Evolutionary conservation across 2,113 vertebrate species (phyloP), one percentile per base, ranked within the genome.

Genomic region (Lampris megalopsis): DNA sequence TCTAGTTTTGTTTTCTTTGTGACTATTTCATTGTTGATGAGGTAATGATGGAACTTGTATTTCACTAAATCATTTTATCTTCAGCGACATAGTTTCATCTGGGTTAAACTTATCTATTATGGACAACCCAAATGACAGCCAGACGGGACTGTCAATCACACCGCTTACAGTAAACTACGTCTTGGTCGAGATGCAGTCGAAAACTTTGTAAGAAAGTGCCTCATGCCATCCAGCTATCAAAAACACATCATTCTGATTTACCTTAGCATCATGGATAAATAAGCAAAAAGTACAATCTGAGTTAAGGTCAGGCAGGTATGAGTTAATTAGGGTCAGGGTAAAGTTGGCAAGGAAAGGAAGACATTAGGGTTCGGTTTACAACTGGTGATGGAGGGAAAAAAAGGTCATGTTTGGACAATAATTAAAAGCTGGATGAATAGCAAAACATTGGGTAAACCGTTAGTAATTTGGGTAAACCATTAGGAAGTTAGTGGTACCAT

Each of bases 41-140:
- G 24, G 24, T 24, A 24, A 24, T 24, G 24, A 24, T 24, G 24
- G 24, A 24, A 24, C 24, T 24, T 24, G 24, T 24, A 24, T 24
- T 24, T 24, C 24, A 24, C 24, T 24, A 24, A 24, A 24, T 24
- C 24, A 24, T 24, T 24, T 24, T 0, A 24, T 24, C 24, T 24
- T 24, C 24, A 24, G 24, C 24, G 24, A 24, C 24, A 24, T 24
- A 24, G 24, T 24, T 24, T 24, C 24, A 24, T 24, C 24, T 24
- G 24, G 24, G 24, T 24, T 24, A 24, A 0, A 24, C 60, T 77
- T 68, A 75, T 89, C 79, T 86, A 90, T 91, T 86, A 83, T 72
- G 87, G 90, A 91, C 91, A 78, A 82, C 77, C 54, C 83, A 58
- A 83, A 82, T 84, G 88, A 92, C 91, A 92, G 82, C 75, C 77